Evolutionary conservation across 1,140 invertebrate species (phyloP), one percentile per base, ranked within the genome.

Genomic region (Tetranychus cinnabarinus): DNA sequence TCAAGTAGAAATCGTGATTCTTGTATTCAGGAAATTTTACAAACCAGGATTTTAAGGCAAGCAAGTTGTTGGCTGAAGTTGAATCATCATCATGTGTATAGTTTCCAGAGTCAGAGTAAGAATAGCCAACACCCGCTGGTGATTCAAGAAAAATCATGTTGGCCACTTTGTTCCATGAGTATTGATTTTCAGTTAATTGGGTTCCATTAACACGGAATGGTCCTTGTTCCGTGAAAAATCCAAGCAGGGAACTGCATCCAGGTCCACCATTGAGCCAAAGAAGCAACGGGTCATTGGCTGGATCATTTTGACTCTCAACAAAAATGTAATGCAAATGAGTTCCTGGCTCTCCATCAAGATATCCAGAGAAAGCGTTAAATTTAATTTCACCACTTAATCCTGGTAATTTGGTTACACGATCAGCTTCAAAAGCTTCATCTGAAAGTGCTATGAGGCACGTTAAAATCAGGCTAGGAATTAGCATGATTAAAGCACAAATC

Each of bases 71-170:
- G n/a, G 61, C n/a, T 3, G 73, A 66, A 33, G 65, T 48, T 48
- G 60, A 34, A 63, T 77, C 73, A 70, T 78, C 77, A 67, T 74
- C 68, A 37, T 72, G 76, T 0, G 67, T 71, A 62, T 74, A 75
- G 55, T 76, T 72, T 57, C 70, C 69, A 65, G 75, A 70, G 34
- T 67, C 64, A 23, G 73, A 68, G 65, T 79, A 79, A 2, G 77
- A 78, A 63, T 71, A 79, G 3, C 78, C 78, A 52, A 79, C 78
- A 60, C 78, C 75, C 37, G 73, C 73, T 58, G 78, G 78, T 6
- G 78, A 70, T 65, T 79, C 78, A 48, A 79, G 66, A 66, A 74
- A 79, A 23, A 79, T 62, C 37, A 93, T 85, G 70, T 86, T 90
- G 50, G 86, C 84, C 62, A 83, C 82, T 60, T 68, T 71, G 62